Percentiles rank a stretch among this genome's conserved stretches.
phyloP scores from a whole-genome alignment of 2,888 invertebrate genomes.

The Lepeophtheirus nordmannii region DNA sequence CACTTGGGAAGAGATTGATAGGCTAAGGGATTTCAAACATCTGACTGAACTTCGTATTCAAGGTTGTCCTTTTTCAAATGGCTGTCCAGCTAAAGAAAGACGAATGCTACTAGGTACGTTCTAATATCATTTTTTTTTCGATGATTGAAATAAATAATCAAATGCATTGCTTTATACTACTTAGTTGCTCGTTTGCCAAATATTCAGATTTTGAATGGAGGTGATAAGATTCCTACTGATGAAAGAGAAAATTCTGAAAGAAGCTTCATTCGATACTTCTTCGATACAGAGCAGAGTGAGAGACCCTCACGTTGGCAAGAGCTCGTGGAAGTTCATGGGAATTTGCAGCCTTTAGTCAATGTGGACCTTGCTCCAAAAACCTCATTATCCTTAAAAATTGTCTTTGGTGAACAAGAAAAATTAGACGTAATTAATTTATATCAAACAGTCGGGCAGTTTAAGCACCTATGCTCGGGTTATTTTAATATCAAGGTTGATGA shows the following conservation, averaged over 20 bases:
- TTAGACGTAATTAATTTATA: constrained; percentile 7
- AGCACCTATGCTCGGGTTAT: neutral
- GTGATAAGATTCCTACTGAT: constrained; percentile 6
- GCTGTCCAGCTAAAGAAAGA: constrained; percentile 10
- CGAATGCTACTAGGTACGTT: neutral
- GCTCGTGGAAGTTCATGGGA: constrained; percentile 16
- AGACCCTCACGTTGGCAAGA: constrained; percentile 17
- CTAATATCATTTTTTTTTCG: too few relatives aligned
- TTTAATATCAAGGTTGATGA: constrained; percentile 1
- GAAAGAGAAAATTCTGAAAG: constrained; percentile 21
- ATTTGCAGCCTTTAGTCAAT: constrained; percentile 20
- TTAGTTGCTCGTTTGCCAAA: constrained; percentile 21
- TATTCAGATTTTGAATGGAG: constrained; percentile 22
- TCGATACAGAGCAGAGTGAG: neutral
- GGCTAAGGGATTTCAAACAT: neutral
- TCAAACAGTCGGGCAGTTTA: constrained; percentile 18
- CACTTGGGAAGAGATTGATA: constrained; percentile 10
- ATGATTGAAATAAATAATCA: neutral
- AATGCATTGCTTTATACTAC: neutral
- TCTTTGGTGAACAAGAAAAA: neutral
- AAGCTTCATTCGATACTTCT: constrained; percentile 16
- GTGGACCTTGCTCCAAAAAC: constrained; percentile 17
- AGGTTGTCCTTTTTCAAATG: neutral
- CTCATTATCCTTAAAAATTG: neutral
- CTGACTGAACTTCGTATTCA: constrained; percentile 12